Percentiles rank a stretch among this genome's conserved stretches.
Conservation (phyloP, 2,113 vertebrate genomes). For the Herpailurus yagouaroundi region DNA sequence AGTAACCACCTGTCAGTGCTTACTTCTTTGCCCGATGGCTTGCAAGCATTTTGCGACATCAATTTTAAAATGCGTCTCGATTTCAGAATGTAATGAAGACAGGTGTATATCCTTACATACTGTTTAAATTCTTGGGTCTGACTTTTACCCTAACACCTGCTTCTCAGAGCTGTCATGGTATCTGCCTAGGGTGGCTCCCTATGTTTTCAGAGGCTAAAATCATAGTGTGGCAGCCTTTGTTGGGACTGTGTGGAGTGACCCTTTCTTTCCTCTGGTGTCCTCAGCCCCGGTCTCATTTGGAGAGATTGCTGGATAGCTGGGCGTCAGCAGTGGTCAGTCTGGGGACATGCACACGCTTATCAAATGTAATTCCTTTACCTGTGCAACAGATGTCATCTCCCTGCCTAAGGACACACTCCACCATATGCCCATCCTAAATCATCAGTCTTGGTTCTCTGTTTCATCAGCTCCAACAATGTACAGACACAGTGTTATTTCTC, state of each 20-base stretch:
- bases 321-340: neutral
- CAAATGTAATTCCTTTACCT: neutral
- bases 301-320: neutral
- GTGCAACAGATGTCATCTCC: neutral
- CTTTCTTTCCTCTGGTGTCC: neutral
- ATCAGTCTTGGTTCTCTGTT: neutral
- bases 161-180: neutral
- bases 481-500: neutral
- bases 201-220: neutral
- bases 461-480: neutral
- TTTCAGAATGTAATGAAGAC: slow-evolving; percentile 7
- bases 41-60: neutral
- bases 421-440: neutral
- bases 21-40: neutral
- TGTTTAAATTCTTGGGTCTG: neutral
- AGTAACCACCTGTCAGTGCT: neutral
- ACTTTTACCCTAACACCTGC: slow-evolving; percentile 18
- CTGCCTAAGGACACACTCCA: neutral
- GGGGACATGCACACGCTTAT: neutral
- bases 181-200: neutral
- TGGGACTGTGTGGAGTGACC: neutral
- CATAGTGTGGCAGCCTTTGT: neutral
- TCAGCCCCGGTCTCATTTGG: neutral
- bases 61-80: slow-evolving; percentile 27
- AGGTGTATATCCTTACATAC: neutral